Conservation (phyloP, 2,113 vertebrate genomes). For the Corydoras sp. region DNA sequence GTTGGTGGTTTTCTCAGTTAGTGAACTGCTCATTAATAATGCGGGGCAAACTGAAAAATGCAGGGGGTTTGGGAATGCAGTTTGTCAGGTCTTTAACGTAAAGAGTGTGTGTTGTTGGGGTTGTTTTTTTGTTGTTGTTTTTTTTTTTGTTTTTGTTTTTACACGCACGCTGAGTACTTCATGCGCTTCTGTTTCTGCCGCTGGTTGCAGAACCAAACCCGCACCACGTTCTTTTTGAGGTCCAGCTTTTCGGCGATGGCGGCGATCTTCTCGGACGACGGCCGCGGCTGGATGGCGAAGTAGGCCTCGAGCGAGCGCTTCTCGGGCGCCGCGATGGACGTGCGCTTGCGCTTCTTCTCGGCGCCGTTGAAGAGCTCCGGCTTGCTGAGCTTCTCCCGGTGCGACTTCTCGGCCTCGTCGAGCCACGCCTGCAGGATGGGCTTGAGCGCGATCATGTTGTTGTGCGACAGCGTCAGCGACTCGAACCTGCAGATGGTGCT, state of each 20-base stretch:
- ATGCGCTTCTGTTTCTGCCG: slow-evolving; percentile 99
- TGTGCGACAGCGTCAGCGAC: slow-evolving; percentile 95
- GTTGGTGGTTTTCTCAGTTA: slow-evolving; percentile 42
- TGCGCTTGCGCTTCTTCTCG: slow-evolving; percentile 95
- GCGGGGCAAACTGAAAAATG: slow-evolving; percentile 43
- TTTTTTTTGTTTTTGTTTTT: slow-evolving; percentile 18
- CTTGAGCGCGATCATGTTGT: slow-evolving; percentile 98
- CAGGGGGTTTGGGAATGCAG: slow-evolving; percentile 64
- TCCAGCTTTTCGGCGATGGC: slow-evolving; percentile 96
- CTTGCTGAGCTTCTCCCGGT: slow-evolving; percentile 95
- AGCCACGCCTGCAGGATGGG: slow-evolving; percentile 98
- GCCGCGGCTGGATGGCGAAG: slow-evolving; percentile 92
- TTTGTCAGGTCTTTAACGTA: slow-evolving; percentile 54
- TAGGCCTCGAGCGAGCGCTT: slow-evolving; percentile 96
- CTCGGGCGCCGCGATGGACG: slow-evolving; percentile 93
- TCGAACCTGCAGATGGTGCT: slow-evolving; percentile 99
- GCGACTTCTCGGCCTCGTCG: slow-evolving; percentile 94
- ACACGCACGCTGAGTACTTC: slow-evolving; percentile 97
- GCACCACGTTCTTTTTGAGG: slow-evolving; percentile 98
- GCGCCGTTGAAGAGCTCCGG: slow-evolving; percentile 95
- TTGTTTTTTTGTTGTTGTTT: slow-evolving; percentile 21
- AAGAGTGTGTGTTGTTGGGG: slow-evolving; percentile 57
- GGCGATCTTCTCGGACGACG: slow-evolving; percentile 96
- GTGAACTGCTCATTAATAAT: slow-evolving; percentile 68
- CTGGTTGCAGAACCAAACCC: slow-evolving; percentile 99